Base-by-base conservation (phyloP, 2,113 vertebrate genomes). In the Poecile atricapillus region DNA sequence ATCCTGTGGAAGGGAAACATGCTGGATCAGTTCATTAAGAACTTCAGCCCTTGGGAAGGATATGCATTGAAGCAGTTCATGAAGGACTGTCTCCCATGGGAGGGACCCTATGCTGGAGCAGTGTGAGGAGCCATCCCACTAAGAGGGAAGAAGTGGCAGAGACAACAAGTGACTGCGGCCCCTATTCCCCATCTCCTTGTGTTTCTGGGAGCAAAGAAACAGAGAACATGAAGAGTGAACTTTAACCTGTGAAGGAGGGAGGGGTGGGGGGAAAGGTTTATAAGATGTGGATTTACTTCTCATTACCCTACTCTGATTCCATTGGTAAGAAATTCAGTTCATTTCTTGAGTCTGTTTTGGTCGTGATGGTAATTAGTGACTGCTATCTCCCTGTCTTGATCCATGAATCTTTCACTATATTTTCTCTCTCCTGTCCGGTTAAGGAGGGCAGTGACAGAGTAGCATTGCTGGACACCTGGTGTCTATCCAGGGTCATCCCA, bases 341-440 rank as follows among this genome's bases (percentile, higher is more conserved):
- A 79, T 49, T 63, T 41, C 6, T 39, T 15, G 8, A 55, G 16
- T 30, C n/a, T 63, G 6, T 55, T 63, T 47, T 70, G 24, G 11
- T 41, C 3, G 0, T 25, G 2, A 30, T 30, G 24, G n/a, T 17
- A 71, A 47, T n/a, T 47, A 47, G 7, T 35, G 41, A 30, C 10
- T 30, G 11, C 63, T 41, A 7, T 63, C 7, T 47, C 20, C 20
- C 9, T 56, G 14, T 35, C 13, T 64, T 35, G 25, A 71, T 17
- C 11, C 17, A 31, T 23, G 6, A 56, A 46, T 15, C 7, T 56
- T 80, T 56, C 9, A 30, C 25, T 71, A 12, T 12, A 22, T 47
- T 56, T 79, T 49, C 9, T 35, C 30, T 63, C 11, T 12, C 35
- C 8, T 49, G 35, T 18, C 41, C 49, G 35, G 30, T 16, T 35